Evolutionary conservation across 2,113 vertebrate species (phyloP).

Genomic region (Glareola pratincola): DNA sequence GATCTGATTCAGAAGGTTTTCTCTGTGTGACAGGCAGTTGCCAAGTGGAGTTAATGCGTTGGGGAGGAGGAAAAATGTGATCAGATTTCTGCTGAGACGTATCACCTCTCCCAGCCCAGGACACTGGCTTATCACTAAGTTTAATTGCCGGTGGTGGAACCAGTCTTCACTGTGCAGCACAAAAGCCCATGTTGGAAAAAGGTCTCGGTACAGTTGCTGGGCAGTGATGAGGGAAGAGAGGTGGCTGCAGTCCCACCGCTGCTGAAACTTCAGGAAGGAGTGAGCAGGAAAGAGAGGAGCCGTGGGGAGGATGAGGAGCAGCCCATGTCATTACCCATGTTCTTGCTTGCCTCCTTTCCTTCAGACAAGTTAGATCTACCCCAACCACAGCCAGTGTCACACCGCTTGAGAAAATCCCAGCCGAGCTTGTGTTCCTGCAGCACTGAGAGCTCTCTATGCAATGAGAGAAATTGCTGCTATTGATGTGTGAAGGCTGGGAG

Average conservation of each 20-base stretch:
- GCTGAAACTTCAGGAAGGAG: not conserved
- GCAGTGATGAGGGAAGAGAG: not conserved
- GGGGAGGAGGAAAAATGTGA: not conserved
- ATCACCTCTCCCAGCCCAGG: not conserved
- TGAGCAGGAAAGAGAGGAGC: not conserved
- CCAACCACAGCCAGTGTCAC: not conserved
- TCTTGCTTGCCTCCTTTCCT: not conserved
- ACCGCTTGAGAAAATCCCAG: not conserved
- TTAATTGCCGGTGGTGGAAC: not conserved
- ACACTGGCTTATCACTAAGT: not conserved
- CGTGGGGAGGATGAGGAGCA: not conserved
- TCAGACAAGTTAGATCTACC: not conserved
- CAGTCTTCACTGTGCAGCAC: not conserved
- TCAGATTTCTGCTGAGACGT: not conserved
- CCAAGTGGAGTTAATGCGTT: not conserved
- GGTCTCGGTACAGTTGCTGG: not conserved
- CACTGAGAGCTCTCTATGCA: not conserved
- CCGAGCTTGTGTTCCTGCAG: not conserved
- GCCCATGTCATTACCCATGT: fast-evolving
- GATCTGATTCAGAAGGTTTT: not conserved
- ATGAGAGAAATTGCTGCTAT: not conserved
- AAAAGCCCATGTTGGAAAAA: not conserved
- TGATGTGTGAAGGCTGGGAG: not conserved
- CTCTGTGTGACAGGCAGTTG: not conserved
- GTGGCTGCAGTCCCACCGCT: not conserved